phyloP scores from a whole-genome alignment of 2,797 vertebrate genomes.

The Tiaroga cobitis region DNA sequence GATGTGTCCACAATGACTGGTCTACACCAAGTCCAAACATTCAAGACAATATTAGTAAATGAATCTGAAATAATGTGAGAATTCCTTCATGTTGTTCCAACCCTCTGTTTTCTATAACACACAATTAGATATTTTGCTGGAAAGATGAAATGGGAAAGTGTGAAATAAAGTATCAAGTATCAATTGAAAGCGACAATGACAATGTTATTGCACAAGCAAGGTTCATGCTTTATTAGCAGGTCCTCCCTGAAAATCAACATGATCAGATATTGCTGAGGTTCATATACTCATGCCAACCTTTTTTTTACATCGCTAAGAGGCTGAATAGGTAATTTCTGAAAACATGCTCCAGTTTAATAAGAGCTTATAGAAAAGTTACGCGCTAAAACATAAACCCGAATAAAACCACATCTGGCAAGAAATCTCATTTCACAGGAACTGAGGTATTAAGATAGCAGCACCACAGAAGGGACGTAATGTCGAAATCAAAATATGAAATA shows the following conservation, averaged over 20 bases:
- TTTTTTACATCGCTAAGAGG: constrained; percentile 67
- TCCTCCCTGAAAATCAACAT: constrained; percentile 76
- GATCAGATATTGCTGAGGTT: constrained; percentile 72
- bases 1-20: constrained; percentile 10
- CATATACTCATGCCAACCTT: constrained; percentile 70
- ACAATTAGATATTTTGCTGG: background rate
- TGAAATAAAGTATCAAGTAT: constrained; percentile 8
- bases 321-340: constrained; percentile 72
- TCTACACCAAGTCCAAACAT: background rate
- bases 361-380: constrained; percentile 67
- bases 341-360: constrained; percentile 70
- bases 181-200: constrained; percentile 65
- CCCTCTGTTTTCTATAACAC: background rate
- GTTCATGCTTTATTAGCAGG: constrained; percentile 71
- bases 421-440: constrained; percentile 74
- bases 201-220: constrained; percentile 71
- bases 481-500: constrained; percentile 76
- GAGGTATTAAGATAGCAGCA: constrained; percentile 78
- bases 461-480: constrained; percentile 79
- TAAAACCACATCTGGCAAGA: constrained; percentile 77
- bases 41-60: background rate
- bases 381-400: constrained; percentile 73
- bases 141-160: background rate
- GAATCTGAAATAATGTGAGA: background rate
- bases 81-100: background rate